Evolutionary conservation across 2,888 invertebrate genomes (phyloP).

Genomic region (Macrophya annulata): DNA sequence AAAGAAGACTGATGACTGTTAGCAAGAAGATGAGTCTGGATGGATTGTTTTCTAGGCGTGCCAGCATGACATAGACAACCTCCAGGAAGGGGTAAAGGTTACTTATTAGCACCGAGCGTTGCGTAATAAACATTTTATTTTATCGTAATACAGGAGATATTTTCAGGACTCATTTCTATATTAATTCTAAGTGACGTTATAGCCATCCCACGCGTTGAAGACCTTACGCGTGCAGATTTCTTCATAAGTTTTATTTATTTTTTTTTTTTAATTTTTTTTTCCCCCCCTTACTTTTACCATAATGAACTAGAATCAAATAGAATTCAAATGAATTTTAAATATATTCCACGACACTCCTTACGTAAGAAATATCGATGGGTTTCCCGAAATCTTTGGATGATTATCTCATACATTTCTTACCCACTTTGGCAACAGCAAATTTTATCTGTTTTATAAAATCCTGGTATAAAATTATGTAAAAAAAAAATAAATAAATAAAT

Average conservation of each 20-base stretch:
- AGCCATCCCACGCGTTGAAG: neutral
- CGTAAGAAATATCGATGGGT: neutral
- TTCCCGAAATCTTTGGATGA: neutral
- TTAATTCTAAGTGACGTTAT: neutral
- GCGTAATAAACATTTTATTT: constrained; percentile 33
- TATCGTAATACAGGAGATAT: constrained; percentile 11
- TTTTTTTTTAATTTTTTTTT: too few species aligned
- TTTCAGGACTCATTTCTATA: constrained; percentile 32
- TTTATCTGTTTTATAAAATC: constrained; percentile 21
- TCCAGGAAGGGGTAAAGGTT: constrained; percentile 48
- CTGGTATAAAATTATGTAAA: neutral
- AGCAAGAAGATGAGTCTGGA: constrained; percentile 53
- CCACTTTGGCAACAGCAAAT: neutral
- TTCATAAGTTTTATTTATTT: neutral
- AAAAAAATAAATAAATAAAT: neutral
- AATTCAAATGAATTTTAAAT: neutral
- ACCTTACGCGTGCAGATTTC: neutral
- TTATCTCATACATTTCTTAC: constrained; percentile 1
- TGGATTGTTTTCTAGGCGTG: constrained; percentile 56
- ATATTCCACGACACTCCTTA: neutral
- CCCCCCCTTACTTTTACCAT: neutral
- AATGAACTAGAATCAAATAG: neutral
- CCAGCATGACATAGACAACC: constrained; percentile 50
- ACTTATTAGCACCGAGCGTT: constrained; percentile 47
- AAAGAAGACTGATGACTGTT: constrained; percentile 18